Conservation (phyloP, 2,113 vertebrate genomes). For the Engystomops pustulosus region DNA sequence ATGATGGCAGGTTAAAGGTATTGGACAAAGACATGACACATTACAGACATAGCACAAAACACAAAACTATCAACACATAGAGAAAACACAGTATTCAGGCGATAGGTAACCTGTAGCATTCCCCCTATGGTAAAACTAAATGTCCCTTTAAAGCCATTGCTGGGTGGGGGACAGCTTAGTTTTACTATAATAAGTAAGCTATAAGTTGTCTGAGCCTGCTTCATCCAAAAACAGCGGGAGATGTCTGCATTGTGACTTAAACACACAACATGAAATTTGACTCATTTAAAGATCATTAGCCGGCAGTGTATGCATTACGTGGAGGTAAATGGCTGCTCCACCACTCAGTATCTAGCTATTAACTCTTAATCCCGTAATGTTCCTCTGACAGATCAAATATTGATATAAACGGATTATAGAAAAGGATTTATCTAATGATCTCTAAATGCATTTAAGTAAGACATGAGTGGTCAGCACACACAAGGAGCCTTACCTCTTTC, state of each 20-base stretch:
- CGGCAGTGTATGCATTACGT: slow-evolving; percentile 38
- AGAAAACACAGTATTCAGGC: slow-evolving; percentile 56
- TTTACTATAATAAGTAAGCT: neutral
- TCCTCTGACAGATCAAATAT: neutral
- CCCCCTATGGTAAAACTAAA: neutral
- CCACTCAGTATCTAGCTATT: neutral
- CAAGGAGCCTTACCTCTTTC: slow-evolving; percentile 84
- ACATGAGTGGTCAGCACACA: slow-evolving; percentile 28
- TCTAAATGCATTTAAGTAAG: slow-evolving; percentile 59
- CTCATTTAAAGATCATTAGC: slow-evolving; percentile 69
- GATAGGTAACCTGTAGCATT: neutral
- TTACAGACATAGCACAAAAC: slow-evolving; percentile 80
- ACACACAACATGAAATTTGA: slow-evolving; percentile 59
- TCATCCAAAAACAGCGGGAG: slow-evolving; percentile 60
- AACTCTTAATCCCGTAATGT: slow-evolving; percentile 6
- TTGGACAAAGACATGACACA: slow-evolving; percentile 81
- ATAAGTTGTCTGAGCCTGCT: neutral
- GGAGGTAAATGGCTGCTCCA: neutral
- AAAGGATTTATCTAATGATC: slow-evolving; percentile 65
- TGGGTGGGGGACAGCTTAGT: neutral
- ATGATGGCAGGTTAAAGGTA: slow-evolving; percentile 76
- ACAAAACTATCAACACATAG: slow-evolving; percentile 62
- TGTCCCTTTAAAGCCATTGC: neutral
- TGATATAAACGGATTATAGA: neutral
- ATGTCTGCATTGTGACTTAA: slow-evolving; percentile 54